Percentiles rank a stretch among this genome's conserved stretches.
phyloP scores from a whole-genome alignment of 2,888 invertebrate genomes.

The Drosophila parthenogenetica region DNA sequence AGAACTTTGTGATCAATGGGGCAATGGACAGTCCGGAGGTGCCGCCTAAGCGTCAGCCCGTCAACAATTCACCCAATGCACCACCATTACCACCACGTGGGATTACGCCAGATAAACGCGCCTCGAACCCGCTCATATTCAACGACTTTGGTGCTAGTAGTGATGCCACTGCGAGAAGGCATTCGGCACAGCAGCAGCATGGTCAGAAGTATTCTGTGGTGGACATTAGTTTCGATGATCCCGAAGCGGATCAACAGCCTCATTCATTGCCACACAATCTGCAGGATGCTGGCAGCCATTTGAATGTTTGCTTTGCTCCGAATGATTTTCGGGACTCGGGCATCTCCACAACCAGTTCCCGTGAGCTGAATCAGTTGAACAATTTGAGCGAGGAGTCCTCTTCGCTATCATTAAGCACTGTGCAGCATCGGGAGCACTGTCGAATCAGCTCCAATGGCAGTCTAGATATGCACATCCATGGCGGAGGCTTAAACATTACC shows the following conservation, averaged over 20 bases:
- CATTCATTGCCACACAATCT: slow-evolving; percentile 72
- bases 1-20: slow-evolving; percentile 85
- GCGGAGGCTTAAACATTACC: slow-evolving; percentile 72
- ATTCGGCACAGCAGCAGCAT: slow-evolving; percentile 75
- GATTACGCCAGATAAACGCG: slow-evolving; percentile 86
- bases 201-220: slow-evolving; percentile 85
- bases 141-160: slow-evolving; percentile 77
- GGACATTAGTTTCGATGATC: slow-evolving; percentile 86
- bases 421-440: slow-evolving; percentile 81
- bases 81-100: slow-evolving; percentile 93
- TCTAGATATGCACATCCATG: slow-evolving; percentile 57
- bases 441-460: slow-evolving; percentile 78
- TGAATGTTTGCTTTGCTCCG: slow-evolving; percentile 79
- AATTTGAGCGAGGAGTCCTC: slow-evolving; percentile 82
- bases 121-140: slow-evolving; percentile 84
- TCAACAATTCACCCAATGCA: slow-evolving; percentile 86
- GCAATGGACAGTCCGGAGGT: slow-evolving; percentile 85
- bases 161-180: slow-evolving; percentile 69
- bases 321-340: slow-evolving; percentile 85
- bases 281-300: slow-evolving; percentile 73
- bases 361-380: slow-evolving; percentile 83
- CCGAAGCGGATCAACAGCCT: slow-evolving; percentile 83
- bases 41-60: slow-evolving; percentile 85
- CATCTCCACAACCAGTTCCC: slow-evolving; percentile 84
- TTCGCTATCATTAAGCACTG: slow-evolving; percentile 72